phyloP scores from a whole-genome alignment of 2,797 vertebrate genomes.

The Xiphorhynchus erythropygius region DNA sequence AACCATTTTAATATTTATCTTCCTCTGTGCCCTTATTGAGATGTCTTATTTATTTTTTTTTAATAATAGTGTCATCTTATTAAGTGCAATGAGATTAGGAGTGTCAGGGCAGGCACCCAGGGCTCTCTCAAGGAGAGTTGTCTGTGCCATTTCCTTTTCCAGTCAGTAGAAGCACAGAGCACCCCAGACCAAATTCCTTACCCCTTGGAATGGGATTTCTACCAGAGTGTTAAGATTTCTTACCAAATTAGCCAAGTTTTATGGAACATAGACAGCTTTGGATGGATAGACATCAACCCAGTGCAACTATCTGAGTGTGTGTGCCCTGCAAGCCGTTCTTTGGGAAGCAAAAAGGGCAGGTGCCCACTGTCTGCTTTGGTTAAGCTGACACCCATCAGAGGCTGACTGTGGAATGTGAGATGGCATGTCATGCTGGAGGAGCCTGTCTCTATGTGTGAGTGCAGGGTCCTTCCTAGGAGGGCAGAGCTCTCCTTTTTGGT shows the following conservation, averaged over 20 bases:
- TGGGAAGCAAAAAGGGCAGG: not conserved
- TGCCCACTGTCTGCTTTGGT: not conserved
- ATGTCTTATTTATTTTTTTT: not conserved
- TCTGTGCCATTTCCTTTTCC: not conserved
- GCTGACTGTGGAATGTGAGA: too few relatives aligned
- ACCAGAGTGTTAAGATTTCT: not conserved
- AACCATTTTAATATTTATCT: not conserved
- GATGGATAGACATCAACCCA: not conserved
- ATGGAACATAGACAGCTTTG: not conserved
- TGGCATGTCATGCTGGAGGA: not conserved
- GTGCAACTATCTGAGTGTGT: not conserved
- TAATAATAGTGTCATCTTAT: not conserved
- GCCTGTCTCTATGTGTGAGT: not conserved
- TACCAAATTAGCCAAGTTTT: too few relatives aligned
- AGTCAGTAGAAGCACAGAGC: not conserved
- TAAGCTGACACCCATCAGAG: not conserved
- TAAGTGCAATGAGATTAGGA: not conserved
- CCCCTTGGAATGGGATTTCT: not conserved
- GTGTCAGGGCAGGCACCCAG: not conserved
- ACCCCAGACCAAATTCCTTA: not conserved
- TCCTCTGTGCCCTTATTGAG: not conserved
- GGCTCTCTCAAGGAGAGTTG: accelerated
- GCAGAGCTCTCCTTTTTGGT: not conserved
- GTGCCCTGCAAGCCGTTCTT: not conserved
- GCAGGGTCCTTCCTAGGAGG: not conserved